A percentile compares a stretch with the other conserved stretches of the same genome.
These are phyloP conservation scores for Bombus affinis DNA, from an alignment of 1,140 invertebrate genomes.

Conservation along the genomic window DNA sequence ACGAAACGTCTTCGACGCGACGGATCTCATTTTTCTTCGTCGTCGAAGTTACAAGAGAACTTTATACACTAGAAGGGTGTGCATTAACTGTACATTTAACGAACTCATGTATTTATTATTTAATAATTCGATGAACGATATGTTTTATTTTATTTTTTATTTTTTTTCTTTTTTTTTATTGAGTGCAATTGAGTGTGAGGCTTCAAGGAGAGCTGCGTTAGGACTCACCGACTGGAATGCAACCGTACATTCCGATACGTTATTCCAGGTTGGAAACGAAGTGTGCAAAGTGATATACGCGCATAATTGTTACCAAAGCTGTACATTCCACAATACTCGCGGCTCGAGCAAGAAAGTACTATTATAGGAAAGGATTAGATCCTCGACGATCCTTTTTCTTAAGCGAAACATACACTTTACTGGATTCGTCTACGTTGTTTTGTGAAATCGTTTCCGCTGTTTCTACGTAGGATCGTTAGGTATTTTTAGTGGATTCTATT, in stretches of 20 bases:
- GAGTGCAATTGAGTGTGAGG: not conserved
- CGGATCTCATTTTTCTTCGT: not conserved
- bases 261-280: not conserved
- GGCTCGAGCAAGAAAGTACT: constrained; percentile 28
- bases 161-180: not conserved
- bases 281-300: constrained; percentile 23
- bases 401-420: not conserved
- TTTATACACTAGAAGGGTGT: not conserved
- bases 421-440: not conserved
- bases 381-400: not conserved
- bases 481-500: not conserved
- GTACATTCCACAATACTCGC: constrained; percentile 39
- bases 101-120: constrained; percentile 26
- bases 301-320: constrained; percentile 30
- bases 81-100: constrained; percentile 14
- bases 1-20: not conserved
- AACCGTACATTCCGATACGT: constrained; percentile 32
- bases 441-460: not conserved
- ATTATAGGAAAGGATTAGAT: not conserved
- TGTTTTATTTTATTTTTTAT: not conserved
- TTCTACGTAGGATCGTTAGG: not conserved
- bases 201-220: not conserved
- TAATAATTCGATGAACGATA: constrained; percentile 27
- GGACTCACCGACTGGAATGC: constrained; percentile 1
- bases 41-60: not conserved